Evolutionary conservation across 2,888 invertebrate genomes (phyloP).

Genomic region (Steromphala cineraria): DNA sequence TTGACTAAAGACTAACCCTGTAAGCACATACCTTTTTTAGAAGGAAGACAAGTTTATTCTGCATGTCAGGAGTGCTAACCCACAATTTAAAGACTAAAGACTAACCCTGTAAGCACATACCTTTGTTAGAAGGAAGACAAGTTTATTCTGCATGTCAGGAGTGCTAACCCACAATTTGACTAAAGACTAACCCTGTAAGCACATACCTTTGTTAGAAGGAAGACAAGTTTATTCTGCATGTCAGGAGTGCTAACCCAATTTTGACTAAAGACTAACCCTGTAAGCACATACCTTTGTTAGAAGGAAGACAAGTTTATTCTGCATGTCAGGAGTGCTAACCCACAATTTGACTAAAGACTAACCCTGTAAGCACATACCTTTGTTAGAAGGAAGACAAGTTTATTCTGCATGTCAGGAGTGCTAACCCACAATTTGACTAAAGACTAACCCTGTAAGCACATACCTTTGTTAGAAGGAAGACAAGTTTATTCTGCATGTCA

Average conservation of each 20-base stretch:
- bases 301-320: conserved; percentile 88
- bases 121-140: conserved; percentile 76
- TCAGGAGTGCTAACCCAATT: conserved; percentile 82
- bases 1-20: too few species aligned
- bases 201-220: conserved; percentile 80
- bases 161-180: too few species aligned
- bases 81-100: too few species aligned
- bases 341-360: too few species aligned
- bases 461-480: conserved; percentile 83
- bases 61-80: conserved; percentile 96
- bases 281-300: conserved; percentile 77
- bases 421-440: too few species aligned
- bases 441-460: too few species aligned
- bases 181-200: too few species aligned
- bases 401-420: conserved; percentile 75
- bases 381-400: conserved; percentile 77
- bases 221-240: conserved; percentile 93
- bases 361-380: conserved; percentile 54
- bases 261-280: too few species aligned
- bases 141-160: conserved; percentile 78
- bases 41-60: conserved; percentile 88
- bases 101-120: conserved; percentile 78
- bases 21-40: conserved; percentile 77
- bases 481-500: conserved; percentile 93
- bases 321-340: conserved; percentile 96